Conservation (phyloP, 1,140 invertebrate species). For the Dufourea novaeangliae region DNA sequence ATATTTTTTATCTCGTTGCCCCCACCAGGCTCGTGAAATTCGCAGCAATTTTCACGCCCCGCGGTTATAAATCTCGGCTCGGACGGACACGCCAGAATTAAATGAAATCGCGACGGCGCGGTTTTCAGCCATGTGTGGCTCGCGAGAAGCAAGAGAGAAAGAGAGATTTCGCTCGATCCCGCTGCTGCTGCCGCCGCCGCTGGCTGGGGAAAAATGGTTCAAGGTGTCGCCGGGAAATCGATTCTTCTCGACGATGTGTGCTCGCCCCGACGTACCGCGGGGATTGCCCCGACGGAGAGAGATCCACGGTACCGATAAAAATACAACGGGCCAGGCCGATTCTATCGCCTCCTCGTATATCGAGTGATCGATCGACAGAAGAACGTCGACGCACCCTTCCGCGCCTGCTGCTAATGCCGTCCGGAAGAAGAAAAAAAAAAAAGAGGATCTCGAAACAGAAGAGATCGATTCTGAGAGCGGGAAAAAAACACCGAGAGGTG, state of each 20-base stretch:
- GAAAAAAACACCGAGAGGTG: no score
- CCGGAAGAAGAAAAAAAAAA: neutral
- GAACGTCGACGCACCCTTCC: neutral
- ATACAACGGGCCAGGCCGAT: slow-evolving; percentile 22
- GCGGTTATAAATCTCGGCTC: no score
- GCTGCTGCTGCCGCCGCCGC: no score
- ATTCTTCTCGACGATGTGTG: neutral
- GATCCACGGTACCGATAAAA: slow-evolving; percentile 18
- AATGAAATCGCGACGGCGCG: neutral
- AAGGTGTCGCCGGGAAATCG: slow-evolving; percentile 1
- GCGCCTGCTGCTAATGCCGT: neutral
- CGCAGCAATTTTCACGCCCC: no score
- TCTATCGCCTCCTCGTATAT: slow-evolving; percentile 13
- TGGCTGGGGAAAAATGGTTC: neutral
- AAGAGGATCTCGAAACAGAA: neutral
- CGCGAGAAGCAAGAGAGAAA: neutral
- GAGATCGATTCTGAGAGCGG: slow-evolving; percentile 10
- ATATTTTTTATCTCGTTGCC: no score
- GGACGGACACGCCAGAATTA: no score
- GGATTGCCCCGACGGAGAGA: neutral
- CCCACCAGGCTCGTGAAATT: no score
- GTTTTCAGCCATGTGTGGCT: neutral
- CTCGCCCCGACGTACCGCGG: no score
- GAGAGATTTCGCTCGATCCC: no score
- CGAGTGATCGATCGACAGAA: slow-evolving; percentile 25